These are phyloP conservation scores for Gallinago nigripennis DNA, from an alignment of 2,797 vertebrate species.

Conservation along the genomic window DNA sequence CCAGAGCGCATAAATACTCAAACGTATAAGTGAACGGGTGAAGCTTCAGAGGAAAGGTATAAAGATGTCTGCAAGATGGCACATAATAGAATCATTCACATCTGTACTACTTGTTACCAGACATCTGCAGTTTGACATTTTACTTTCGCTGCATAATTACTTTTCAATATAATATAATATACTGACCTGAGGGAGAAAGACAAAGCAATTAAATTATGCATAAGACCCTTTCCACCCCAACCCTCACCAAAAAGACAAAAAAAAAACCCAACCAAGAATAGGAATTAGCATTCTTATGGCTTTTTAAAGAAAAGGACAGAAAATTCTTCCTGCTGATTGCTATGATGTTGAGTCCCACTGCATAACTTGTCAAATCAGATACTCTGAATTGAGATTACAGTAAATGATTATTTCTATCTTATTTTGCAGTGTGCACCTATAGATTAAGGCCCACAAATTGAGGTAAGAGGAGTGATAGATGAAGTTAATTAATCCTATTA, in stretches of 20 bases:
- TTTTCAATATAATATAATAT: conserved; percentile 78
- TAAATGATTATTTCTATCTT: conserved; percentile 1
- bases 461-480: conserved; percentile 16
- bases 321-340: conserved; percentile 7
- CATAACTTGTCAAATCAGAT: background rate
- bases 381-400: background rate
- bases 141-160: conserved; percentile 77
- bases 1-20: conserved; percentile 44
- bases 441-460: background rate
- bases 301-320: conserved; percentile 25
- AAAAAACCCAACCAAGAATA: background rate
- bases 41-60: conserved; percentile 56
- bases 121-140: conserved; percentile 76
- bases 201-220: conserved; percentile 74
- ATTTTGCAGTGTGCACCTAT: background rate
- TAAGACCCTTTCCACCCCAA: conserved; percentile 11
- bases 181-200: conserved; percentile 76
- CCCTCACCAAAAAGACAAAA: conserved; percentile 2
- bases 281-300: background rate
- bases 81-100: conserved; percentile 64
- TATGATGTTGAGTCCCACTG: background rate
- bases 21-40: conserved; percentile 4
- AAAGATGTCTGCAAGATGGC: conserved; percentile 68
- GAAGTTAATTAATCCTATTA: conserved; percentile 36
- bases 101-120: conserved; percentile 68